A percentile compares a stretch with the other conserved stretches of the same genome.
Evolutionary conservation across 2,113 vertebrate species (phyloP).

Genomic region (Ceyx melanurus): DNA sequence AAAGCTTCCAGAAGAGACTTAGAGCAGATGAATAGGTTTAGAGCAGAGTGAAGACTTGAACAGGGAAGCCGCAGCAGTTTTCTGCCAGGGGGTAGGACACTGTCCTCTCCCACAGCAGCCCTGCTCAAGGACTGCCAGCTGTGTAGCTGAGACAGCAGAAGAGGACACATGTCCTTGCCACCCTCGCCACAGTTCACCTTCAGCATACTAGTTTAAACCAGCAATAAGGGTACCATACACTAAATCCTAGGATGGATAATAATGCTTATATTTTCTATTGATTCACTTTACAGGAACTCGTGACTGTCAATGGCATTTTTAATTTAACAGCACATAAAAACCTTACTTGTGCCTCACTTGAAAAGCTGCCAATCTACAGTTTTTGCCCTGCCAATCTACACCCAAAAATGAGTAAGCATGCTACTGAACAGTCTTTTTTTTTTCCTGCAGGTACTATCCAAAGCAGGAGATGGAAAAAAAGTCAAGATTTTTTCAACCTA

Average conservation of each 20-base stretch:
- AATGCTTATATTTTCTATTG: not conserved
- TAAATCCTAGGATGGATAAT: not conserved
- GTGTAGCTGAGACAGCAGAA: not conserved
- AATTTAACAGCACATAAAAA: not conserved
- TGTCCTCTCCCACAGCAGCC: not conserved
- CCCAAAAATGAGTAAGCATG: not conserved
- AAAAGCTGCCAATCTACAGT: not conserved
- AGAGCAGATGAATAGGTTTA: not conserved
- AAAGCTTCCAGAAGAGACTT: not conserved
- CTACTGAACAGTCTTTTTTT: not conserved
- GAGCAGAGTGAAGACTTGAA: not conserved
- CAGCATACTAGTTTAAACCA: not conserved
- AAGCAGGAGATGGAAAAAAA: not conserved
- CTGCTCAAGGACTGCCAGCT: slow-evolving; percentile 17
- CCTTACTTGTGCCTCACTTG: not conserved
- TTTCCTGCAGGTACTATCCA: not conserved
- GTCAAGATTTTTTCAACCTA: not conserved
- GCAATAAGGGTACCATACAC: rapidly evolving
- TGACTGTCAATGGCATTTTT: not conserved
- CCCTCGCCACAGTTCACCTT: not conserved
- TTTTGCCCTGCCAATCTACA: not conserved
- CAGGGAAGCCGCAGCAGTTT: slow-evolving; percentile 19
- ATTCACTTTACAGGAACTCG: not conserved
- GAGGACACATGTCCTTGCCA: not conserved
- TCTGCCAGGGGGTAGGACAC: slow-evolving; percentile 15